Base-by-base conservation (phyloP, 2,113 vertebrate genomes). In the Verasper variegatus region DNA sequence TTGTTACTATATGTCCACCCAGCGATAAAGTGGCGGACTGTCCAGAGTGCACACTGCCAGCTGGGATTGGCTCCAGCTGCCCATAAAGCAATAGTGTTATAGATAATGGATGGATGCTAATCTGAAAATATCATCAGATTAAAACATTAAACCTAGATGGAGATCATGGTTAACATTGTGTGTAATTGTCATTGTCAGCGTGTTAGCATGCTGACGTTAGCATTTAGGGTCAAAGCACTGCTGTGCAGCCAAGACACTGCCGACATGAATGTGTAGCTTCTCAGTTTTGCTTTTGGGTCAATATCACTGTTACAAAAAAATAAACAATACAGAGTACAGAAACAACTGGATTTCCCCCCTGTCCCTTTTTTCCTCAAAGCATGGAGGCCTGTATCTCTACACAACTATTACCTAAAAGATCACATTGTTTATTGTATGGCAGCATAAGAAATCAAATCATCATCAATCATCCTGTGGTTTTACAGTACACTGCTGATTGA, bases 361-460 rank as follows among this genome's bases (percentile, higher is more conserved):
- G 26, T 72, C 45, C 37, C 20, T 45, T 26, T 68, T 71, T 67
- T 35, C 55, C 55, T 67, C 6, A n/a, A 27, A 21, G 37, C 37
- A 27, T 26, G 14, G 45, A n/a, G 3, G 18, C 37, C n/a, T 17
- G 58, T 47, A 73, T 63, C 58, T 52, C 20, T 55, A 51, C 15
- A 37, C 40, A 35, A 23, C 35, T 42, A 56, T 57, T 49, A 42
- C 26, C 37, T 13, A 59, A 7, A 52, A 55, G 2, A 62, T 10
- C 47, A 27, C 26, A 49, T 27, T 71, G 37, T 67, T 37, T 71
- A 37, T 49, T 57, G 26, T 47, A 52, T 20, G 2, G 47, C 20
- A 20, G 27, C 21, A 5, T 37, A 67, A 17, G 10, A 82, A 63
- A 73, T 77, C 56, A 49, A 58, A 45, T 2, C 6, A 70, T 70